A percentile compares a stretch with the other conserved stretches of the same genome.
phyloP scores from a whole-genome alignment of 2,888 invertebrate genomes.

The Galerucella pusilla region DNA sequence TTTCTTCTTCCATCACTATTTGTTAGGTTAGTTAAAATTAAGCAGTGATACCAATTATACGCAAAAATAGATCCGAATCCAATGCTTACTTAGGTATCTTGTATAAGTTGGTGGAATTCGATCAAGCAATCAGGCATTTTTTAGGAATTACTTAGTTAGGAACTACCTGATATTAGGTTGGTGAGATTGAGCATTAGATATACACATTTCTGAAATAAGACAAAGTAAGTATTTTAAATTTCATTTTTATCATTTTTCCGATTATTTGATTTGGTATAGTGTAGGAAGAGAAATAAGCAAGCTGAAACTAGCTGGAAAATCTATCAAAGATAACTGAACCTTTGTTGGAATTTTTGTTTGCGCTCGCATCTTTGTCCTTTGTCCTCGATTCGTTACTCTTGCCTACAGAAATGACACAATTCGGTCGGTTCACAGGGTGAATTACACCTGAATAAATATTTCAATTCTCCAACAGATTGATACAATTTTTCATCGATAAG shows the following conservation, averaged over 20 bases:
- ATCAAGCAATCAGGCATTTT: no score
- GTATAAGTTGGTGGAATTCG: no score
- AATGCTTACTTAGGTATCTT: no score
- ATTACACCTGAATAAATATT: not conserved
- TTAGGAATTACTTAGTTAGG: no score
- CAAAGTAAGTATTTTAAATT: not conserved
- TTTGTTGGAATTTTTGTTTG: slow-evolving; percentile 14
- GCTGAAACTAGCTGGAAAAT: slow-evolving; percentile 7
- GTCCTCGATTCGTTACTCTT: not conserved
- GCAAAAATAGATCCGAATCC: no score
- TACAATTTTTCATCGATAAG: not conserved
- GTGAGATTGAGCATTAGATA: no score
- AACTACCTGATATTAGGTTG: no score
- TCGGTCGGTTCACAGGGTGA: not conserved
- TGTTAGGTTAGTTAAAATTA: no score
- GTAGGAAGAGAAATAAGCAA: not conserved
- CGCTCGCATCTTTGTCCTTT: slow-evolving; percentile 3
- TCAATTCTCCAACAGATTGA: not conserved
- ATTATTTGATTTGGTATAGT: not conserved
- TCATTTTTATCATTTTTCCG: not conserved
- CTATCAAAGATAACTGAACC: slow-evolving; percentile 13
- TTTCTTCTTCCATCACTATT: no score
- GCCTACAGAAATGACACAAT: slow-evolving; percentile 3
- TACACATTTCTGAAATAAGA: not conserved
- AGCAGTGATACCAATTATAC: no score